phyloP scores from a whole-genome alignment of 2,888 invertebrate genomes.

The Pristionchus arcanus region DNA sequence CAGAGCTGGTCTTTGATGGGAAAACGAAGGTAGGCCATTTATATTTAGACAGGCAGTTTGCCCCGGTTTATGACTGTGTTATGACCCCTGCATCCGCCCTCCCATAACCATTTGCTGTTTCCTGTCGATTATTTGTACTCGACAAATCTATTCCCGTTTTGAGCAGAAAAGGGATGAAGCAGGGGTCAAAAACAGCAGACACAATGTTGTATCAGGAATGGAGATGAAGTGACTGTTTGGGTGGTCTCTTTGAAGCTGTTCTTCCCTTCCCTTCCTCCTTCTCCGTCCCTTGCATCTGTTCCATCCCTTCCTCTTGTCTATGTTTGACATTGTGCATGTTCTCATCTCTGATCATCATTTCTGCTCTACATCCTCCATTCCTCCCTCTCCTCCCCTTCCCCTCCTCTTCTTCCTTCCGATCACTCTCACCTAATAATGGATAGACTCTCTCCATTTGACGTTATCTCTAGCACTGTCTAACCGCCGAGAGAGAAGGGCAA shows the following conservation, averaged over 20 bases:
- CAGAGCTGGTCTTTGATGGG: background rate
- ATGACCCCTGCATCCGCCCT: background rate
- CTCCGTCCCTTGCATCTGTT: background rate
- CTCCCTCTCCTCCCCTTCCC: background rate
- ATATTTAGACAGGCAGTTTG: background rate
- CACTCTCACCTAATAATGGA: background rate
- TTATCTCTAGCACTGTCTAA: background rate
- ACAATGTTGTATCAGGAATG: background rate
- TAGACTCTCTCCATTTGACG: background rate
- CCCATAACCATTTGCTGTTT: background rate
- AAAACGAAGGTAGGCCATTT: background rate
- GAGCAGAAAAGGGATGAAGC: background rate
- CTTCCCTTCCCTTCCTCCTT: background rate
- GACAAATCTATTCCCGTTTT: background rate
- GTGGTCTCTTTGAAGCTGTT: background rate
- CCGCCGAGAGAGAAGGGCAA: background rate
- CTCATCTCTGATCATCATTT: slow-evolving; percentile 44
- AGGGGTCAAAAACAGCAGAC: background rate
- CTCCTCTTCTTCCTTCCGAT: slow-evolving; percentile 15
- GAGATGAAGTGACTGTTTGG: background rate
- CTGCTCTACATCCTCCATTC: slow-evolving; percentile 44
- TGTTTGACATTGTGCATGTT: slow-evolving; percentile 33
- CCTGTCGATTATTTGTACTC: background rate
- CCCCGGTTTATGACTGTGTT: background rate
- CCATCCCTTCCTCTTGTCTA: background rate